Percentiles rank a stretch among this genome's conserved stretches.
phyloP scores from a whole-genome alignment of 2,113 vertebrate genomes.

The Dipodomys ordii region DNA sequence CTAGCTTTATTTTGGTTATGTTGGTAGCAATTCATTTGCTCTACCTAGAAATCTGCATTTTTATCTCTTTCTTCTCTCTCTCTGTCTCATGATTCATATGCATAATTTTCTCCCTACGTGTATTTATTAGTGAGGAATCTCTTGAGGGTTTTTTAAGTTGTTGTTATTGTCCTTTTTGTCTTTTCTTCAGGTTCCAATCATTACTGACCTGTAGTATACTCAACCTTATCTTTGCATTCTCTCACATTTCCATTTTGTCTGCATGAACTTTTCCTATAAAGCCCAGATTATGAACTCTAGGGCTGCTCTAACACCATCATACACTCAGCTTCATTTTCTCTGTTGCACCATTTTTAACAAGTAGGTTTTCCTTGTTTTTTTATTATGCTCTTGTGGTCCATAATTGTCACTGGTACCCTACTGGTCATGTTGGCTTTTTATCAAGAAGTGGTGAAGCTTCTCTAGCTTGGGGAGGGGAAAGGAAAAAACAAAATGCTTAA shows the following conservation, averaged over 20 bases:
- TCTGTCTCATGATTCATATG: neutral
- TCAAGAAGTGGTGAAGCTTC: neutral
- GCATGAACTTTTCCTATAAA: neutral
- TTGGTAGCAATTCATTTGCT: neutral
- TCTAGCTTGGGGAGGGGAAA: too few relatives aligned
- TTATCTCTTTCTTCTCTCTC: neutral
- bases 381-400: neutral
- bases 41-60: neutral
- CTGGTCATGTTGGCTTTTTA: neutral
- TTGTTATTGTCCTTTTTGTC: neutral
- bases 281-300: neutral
- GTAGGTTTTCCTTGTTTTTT: neutral
- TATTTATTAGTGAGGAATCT: slow-evolving; percentile 1
- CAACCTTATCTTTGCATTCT: neutral
- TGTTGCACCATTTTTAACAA: neutral
- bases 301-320: neutral
- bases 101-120: neutral
- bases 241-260: neutral
- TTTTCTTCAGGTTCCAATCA: neutral
- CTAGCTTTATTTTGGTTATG: neutral
- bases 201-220: neutral
- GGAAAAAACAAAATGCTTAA: too few relatives aligned
- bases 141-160: neutral
- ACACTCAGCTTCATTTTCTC: neutral
- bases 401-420: neutral